Evolutionary conservation across 2,888 invertebrate species (phyloP).

Genomic region (Cremastobaeus sp.): DNA sequence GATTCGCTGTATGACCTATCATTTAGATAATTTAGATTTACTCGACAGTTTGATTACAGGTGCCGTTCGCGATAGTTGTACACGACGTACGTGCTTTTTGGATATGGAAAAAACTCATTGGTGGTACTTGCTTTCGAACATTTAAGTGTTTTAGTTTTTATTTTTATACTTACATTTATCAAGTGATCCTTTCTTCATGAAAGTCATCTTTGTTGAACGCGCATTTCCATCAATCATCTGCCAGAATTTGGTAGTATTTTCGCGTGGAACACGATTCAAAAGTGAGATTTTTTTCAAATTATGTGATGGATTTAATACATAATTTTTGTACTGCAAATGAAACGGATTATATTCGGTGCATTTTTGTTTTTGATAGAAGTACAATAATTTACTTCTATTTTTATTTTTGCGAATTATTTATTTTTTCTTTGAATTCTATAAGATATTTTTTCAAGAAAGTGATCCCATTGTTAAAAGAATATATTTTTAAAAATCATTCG

Average conservation of each 20-base stretch:
- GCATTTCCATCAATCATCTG: constrained; percentile 43
- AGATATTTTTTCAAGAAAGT: too few relatives aligned
- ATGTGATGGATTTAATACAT: too few relatives aligned
- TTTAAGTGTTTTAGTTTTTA: constrained; percentile 31
- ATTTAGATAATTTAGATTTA: constrained; percentile 69
- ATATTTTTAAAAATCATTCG: too few relatives aligned
- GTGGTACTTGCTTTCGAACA: constrained; percentile 14
- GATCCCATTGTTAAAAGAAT: too few relatives aligned
- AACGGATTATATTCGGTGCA: too few relatives aligned
- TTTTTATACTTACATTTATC: constrained; percentile 5
- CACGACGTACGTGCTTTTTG: constrained; percentile 41
- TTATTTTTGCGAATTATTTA: too few relatives aligned
- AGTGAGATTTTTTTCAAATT: too few relatives aligned
- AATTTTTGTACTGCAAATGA: too few relatives aligned
- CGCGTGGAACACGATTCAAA: constrained; percentile 50
- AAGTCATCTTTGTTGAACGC: constrained; percentile 30
- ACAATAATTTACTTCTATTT: too few relatives aligned
- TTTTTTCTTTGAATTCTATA: too few relatives aligned
- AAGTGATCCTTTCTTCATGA: constrained; percentile 53
- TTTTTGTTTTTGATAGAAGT: too few relatives aligned
- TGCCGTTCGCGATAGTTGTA: constrained; percentile 71
- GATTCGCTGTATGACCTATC: constrained; percentile 65
- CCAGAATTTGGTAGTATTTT: constrained; percentile 41
- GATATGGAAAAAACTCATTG: constrained; percentile 15
- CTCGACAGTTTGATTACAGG: constrained; percentile 77